These are phyloP conservation scores for Patagioenas fasciata DNA, from an alignment of 2,113 vertebrate species.

Conservation along the genomic window DNA sequence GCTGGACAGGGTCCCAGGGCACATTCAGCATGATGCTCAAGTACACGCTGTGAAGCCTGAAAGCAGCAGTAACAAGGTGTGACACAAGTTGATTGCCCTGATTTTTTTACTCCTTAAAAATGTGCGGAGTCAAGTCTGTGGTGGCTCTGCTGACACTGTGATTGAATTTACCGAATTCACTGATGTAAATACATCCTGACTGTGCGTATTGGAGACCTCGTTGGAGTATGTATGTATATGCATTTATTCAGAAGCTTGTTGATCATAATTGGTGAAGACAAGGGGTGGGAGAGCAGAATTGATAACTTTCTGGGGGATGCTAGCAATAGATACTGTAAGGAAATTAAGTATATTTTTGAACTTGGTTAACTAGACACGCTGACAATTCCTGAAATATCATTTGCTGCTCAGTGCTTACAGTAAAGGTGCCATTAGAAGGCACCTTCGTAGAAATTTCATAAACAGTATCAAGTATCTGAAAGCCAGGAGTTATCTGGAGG, in stretches of 20 bases:
- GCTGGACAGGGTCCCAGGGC: not conserved
- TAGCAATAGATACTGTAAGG: not conserved
- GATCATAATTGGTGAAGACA: constrained; percentile 38
- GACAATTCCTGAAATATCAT: not conserved
- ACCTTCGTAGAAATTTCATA: not conserved
- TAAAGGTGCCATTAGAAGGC: not conserved
- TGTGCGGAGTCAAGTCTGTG: constrained; percentile 55
- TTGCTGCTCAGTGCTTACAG: not conserved
- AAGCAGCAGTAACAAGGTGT: constrained; percentile 57
- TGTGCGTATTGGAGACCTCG: not conserved
- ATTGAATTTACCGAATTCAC: constrained; percentile 14
- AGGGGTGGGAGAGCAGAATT: constrained; percentile 44
- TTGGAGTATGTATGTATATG: not conserved
- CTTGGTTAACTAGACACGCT: not conserved
- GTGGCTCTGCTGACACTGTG: constrained; percentile 33
- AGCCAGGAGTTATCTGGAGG: not conserved
- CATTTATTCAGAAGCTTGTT: constrained; percentile 45
- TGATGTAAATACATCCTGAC: constrained; percentile 48
- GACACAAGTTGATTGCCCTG: constrained; percentile 61
- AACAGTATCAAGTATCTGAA: not conserved
- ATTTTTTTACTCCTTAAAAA: constrained; percentile 52
- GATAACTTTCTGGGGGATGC: constrained; percentile 34
- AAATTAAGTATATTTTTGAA: constrained; percentile 36
- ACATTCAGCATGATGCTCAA: not conserved
- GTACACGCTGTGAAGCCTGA: not conserved